Conservation (phyloP, 1,140 invertebrate species). For the Pseudachorutes palmiensis region DNA sequence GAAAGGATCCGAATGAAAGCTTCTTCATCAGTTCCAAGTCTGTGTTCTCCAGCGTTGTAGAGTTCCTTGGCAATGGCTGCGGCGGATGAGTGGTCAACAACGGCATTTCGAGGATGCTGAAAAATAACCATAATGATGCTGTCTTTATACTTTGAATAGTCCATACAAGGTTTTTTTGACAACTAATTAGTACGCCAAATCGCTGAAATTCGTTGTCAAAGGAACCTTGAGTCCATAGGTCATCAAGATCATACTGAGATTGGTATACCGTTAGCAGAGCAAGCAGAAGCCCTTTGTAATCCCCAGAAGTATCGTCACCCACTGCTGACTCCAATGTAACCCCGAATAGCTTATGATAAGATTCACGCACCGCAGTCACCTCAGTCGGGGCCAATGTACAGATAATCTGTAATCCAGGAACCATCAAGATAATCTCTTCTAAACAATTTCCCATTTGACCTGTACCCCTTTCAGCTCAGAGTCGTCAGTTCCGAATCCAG, state of each 20-base stretch:
- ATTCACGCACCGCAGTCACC: constrained; percentile 55
- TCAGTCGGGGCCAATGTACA: constrained; percentile 60
- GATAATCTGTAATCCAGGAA: constrained; percentile 49
- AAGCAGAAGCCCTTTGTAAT: constrained; percentile 63
- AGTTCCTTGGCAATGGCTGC: constrained; percentile 49
- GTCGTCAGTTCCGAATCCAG: constrained; percentile 55
- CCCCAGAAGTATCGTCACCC: constrained; percentile 66
- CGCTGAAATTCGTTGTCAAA: no score
- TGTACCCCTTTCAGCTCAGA: constrained; percentile 43
- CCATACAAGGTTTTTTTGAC: no score
- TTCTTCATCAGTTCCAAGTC: background rate
- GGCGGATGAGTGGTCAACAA: constrained; percentile 39
- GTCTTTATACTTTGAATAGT: no score
- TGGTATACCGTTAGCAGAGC: constrained; percentile 48
- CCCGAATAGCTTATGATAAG: constrained; percentile 59
- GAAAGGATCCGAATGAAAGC: background rate
- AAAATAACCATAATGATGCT: background rate
- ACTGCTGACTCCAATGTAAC: constrained; percentile 65
- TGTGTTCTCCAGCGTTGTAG: constrained; percentile 39
- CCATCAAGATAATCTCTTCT: background rate
- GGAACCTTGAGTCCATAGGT: no score
- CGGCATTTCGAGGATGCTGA: background rate
- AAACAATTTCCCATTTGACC: background rate
- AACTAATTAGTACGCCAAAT: no score
- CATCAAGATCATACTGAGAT: no score